Base-by-base conservation (phyloP, 1,140 invertebrate species). In the Ips nitidus region DNA sequence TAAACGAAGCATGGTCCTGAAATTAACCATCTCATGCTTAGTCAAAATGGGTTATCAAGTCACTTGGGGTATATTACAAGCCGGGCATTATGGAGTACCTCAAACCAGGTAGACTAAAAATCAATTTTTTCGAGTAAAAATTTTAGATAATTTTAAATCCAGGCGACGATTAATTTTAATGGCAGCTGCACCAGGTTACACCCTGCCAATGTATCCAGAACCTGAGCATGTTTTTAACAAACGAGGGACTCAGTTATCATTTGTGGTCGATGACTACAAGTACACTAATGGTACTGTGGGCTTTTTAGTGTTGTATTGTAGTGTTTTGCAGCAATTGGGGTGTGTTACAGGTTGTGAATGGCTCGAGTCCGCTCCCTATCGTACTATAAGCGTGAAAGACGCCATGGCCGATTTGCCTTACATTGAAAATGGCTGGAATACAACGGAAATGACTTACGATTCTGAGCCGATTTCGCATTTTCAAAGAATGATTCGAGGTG, bases 21-120 rank as follows among this genome's bases (percentile, higher is more conserved):
- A 95, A 82, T 77, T 94, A 58, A 90, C 92, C 0, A 77, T 95
- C 39, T 81, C 90, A 2, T 91, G 92, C 73, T 81, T 95, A 2
- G 74, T 94, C 7, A 84, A 88, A 43, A 94, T 96, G 90, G 93
- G 93, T 1, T 96, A 96, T 78, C 93, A 95, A 79, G 94, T 92
- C 73, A 90, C 91, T 0, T 94, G 94, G 82, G 93, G 91, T 2
- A 85, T 95, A 22, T 77, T 95, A 1, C 93, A 96, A 84, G 93
- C 93, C 8, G 94, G 94, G 3, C 89, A 90, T 78, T 95, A 92
- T 78, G 94, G 94, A 1, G 86, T 95, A 1, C 90, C 94, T 6
- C 93, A 95, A 80, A 93, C 91, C 0, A 82, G 93, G 66, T 68
- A 36, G 52, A 41, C 4, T 41, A 41, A 59, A 42, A 3, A 59